Percentiles rank a stretch among this genome's conserved stretches.
phyloP scores from a whole-genome alignment of 2,797 vertebrate species.

The Gymnodraco acuticeps region DNA sequence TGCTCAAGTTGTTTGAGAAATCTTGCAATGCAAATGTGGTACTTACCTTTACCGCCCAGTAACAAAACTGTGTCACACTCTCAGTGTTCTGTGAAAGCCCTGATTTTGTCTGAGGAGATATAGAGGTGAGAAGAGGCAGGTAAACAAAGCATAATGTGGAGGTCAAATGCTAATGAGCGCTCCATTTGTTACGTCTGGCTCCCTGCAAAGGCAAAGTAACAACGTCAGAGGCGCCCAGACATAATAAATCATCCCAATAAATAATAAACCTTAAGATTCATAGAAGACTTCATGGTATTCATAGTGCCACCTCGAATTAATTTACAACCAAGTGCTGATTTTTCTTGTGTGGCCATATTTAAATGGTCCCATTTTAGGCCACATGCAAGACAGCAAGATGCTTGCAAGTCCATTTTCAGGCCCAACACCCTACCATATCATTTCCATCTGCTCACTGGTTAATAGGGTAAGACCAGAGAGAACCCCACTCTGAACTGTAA shows the following conservation, averaged over 20 bases:
- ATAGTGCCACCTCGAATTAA: slow-evolving; percentile 52
- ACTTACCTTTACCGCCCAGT: slow-evolving; percentile 72
- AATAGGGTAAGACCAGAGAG: slow-evolving; percentile 70
- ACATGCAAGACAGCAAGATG: slow-evolving; percentile 45
- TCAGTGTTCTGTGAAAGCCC: slow-evolving; percentile 60
- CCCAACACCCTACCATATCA: slow-evolving; percentile 50
- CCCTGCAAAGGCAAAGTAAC: slow-evolving; percentile 71
- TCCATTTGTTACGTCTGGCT: slow-evolving; percentile 76
- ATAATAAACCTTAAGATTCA: slow-evolving; percentile 61
- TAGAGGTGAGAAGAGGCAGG: slow-evolving; percentile 75
- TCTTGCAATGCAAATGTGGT: slow-evolving; percentile 79
- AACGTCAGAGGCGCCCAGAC: slow-evolving; percentile 61
- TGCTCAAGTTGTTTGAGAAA: slow-evolving; percentile 75
- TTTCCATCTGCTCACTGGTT: slow-evolving; percentile 73
- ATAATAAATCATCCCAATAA: slow-evolving; percentile 80
- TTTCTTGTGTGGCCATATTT: slow-evolving; percentile 64
- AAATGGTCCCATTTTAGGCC: slow-evolving; percentile 62
- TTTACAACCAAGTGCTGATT: slow-evolving; percentile 63
- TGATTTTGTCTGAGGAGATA: slow-evolving; percentile 77
- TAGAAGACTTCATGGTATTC: slow-evolving; percentile 48
- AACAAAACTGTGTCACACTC: slow-evolving; percentile 78
- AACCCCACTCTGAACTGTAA: slow-evolving; percentile 57
- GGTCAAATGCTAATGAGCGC: slow-evolving; percentile 84
- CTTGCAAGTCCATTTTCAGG: slow-evolving; percentile 52
- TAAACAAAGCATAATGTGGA: slow-evolving; percentile 83